Conservation (phyloP, 2,113 vertebrate species). For the Tenrec ecaudatus region DNA sequence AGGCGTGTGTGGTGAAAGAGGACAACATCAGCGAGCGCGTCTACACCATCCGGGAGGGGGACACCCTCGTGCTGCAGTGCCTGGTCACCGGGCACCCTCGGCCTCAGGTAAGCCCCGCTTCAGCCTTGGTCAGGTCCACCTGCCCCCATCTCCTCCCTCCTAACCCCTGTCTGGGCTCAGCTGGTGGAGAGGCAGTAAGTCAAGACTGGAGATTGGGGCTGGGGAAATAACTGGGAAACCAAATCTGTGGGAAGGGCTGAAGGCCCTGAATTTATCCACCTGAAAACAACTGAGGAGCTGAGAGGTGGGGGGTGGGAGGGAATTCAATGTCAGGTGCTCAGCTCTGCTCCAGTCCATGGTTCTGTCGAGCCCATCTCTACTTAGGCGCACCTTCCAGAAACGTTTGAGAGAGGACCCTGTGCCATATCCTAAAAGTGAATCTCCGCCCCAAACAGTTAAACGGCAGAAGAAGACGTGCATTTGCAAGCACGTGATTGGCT, state of each 20-base stretch:
- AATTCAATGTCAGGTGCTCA: background rate
- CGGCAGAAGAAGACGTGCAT: constrained; percentile 34
- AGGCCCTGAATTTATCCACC: background rate
- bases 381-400: background rate
- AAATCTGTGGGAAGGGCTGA: constrained; percentile 16
- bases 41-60: constrained; percentile 98
- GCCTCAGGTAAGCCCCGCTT: constrained; percentile 91
- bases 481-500: constrained; percentile 45
- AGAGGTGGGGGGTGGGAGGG: background rate
- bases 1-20: constrained; percentile 97
- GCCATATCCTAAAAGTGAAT: background rate
- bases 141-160: background rate
- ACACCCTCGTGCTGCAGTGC: constrained; percentile 95
- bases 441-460: constrained; percentile 40
- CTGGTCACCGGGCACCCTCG: constrained; percentile 97
- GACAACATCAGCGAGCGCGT: constrained; percentile 98
- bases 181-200: background rate
- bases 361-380: background rate
- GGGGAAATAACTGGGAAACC: background rate
- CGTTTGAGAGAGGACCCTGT: background rate
- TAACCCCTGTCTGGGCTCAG: background rate
- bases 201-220: background rate
- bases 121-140: background rate
- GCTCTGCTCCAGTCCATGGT: background rate
- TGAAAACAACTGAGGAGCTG: background rate